Evolutionary conservation across 2,888 invertebrate species (phyloP).

Genomic region (Emesis furor): DNA sequence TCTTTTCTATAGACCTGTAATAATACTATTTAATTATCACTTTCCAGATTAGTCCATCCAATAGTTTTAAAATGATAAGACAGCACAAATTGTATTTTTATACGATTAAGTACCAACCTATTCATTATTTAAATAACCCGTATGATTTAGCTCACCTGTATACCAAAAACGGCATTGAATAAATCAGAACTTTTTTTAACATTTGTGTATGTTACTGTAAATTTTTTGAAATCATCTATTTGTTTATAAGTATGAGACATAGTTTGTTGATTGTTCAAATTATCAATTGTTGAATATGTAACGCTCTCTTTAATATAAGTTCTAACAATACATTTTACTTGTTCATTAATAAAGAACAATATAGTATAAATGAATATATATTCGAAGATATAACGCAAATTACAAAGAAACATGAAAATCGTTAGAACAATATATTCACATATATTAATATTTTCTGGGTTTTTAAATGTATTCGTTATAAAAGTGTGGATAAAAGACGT

Average conservation of each 20-base stretch:
- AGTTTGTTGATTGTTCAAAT: not conserved
- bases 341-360: not conserved
- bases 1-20: too few relatives aligned
- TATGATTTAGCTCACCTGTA: not conserved
- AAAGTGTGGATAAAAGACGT: not conserved
- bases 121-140: too few relatives aligned
- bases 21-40: too few relatives aligned
- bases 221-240: not conserved
- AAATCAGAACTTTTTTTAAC: conserved; percentile 5
- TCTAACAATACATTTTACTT: not conserved
- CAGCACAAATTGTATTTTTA: too few relatives aligned
- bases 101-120: too few relatives aligned
- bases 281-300: not conserved
- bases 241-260: not conserved
- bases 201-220: not conserved
- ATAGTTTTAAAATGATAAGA: too few relatives aligned
- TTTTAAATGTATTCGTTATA: not conserved
- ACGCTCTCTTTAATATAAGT: not conserved
- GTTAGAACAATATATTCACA: not conserved
- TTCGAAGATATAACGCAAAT: not conserved
- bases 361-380: not conserved
- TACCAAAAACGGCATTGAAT: not conserved
- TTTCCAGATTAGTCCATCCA: too few relatives aligned
- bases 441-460: not conserved
- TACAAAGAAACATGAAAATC: not conserved